Conservation (phyloP, 2,888 invertebrate genomes). For the Tridacna crocea region DNA sequence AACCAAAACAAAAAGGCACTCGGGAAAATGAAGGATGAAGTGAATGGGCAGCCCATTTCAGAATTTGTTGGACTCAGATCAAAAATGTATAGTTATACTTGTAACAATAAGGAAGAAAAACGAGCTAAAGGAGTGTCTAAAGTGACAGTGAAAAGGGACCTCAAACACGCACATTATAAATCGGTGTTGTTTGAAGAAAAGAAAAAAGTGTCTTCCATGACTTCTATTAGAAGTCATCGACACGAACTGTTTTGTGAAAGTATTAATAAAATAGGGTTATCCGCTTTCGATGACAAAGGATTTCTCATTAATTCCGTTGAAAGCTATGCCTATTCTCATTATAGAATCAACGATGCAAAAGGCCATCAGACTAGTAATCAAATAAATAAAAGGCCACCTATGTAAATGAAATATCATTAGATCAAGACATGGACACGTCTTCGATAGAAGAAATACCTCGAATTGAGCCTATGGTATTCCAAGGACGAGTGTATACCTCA, state of each 20-base stretch:
- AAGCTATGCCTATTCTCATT: constrained; percentile 57
- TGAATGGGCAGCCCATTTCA: constrained; percentile 61
- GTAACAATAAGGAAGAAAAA: constrained; percentile 46
- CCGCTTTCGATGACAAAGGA: constrained; percentile 58
- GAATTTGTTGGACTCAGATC: constrained; percentile 73
- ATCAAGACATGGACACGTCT: too few relatives aligned
- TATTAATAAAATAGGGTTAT: constrained; percentile 50
- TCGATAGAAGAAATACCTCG: neutral
- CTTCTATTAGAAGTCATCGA: constrained; percentile 40
- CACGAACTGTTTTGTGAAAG: constrained; percentile 51
- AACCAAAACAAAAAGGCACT: constrained; percentile 83
- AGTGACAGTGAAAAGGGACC: constrained; percentile 52
- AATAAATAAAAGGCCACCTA: neutral
- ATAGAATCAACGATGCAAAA: constrained; percentile 23
- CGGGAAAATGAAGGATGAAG: constrained; percentile 81
- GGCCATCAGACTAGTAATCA: neutral
- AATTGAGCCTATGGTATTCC: neutral
- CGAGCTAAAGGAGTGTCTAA: constrained; percentile 55
- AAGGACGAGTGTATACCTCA: neutral
- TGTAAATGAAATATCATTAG: too few relatives aligned
- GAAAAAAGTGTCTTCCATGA: constrained; percentile 42
- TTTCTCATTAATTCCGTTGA: constrained; percentile 42
- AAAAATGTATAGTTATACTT: constrained; percentile 51
- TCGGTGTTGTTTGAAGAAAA: constrained; percentile 44
- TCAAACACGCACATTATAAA: constrained; percentile 52